Conservation (phyloP, 2,888 invertebrate genomes). For the Nemurella pictetii region DNA sequence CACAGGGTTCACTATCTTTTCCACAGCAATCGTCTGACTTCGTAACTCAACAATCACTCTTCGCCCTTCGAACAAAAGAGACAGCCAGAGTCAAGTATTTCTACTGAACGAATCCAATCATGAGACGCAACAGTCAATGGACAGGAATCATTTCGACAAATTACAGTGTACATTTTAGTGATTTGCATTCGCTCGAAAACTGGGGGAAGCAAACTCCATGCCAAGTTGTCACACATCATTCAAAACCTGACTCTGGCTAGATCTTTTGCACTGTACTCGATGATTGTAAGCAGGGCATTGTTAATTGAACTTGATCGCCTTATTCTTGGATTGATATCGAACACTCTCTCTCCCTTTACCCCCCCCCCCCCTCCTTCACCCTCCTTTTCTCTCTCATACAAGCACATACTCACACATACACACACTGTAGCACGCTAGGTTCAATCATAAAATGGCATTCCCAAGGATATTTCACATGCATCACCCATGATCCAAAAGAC, state of each 20-base stretch:
- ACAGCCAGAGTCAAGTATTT: conserved; percentile 78
- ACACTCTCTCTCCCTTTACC: too few relatives aligned
- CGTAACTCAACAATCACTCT: conserved; percentile 49
- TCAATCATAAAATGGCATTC: too few relatives aligned
- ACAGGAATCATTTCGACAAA: not conserved
- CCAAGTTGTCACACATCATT: not conserved
- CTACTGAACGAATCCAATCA: not conserved
- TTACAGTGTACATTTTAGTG: not conserved
- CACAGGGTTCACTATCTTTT: conserved; percentile 75
- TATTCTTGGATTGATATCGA: not conserved
- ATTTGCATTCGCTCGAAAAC: not conserved
- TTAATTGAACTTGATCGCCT: not conserved
- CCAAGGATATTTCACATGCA: too few relatives aligned
- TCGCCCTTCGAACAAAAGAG: conserved; percentile 69
- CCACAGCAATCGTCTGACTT: conserved; percentile 52
- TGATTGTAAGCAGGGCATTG: not conserved
- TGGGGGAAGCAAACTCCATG: not conserved
- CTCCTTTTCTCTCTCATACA: too few relatives aligned
- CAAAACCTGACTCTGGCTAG: conserved; percentile 53
- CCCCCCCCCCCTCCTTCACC: too few relatives aligned
- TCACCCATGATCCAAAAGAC: too few relatives aligned
- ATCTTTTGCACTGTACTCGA: conserved; percentile 48
- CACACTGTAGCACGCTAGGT: too few relatives aligned
- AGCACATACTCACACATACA: not conserved
- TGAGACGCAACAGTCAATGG: not conserved